Evolutionary conservation across 2,888 invertebrate species (phyloP).

Genomic region (Lathronympha strigana): DNA sequence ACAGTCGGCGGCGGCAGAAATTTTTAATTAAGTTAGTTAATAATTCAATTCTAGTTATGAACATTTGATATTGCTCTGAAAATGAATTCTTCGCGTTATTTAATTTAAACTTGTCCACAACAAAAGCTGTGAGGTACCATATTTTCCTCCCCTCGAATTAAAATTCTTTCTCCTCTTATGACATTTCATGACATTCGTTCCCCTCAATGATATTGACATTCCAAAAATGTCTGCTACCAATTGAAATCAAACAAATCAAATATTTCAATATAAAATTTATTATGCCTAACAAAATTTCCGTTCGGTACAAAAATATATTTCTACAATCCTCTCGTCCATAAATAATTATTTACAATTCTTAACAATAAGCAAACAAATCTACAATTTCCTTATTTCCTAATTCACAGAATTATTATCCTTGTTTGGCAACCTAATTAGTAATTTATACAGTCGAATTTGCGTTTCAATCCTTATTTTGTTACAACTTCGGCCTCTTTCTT

Average conservation of each 20-base stretch:
- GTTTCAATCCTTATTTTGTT: slow-evolving; percentile 23
- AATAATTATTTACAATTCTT: slow-evolving; percentile 68
- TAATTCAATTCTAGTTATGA: slow-evolving; percentile 9
- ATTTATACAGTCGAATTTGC: slow-evolving; percentile 28
- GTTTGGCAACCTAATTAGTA: slow-evolving; percentile 42
- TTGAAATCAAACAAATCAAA: slow-evolving; percentile 48
- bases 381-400: slow-evolving; percentile 37
- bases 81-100: slow-evolving; percentile 14
- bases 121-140: slow-evolving; percentile 18
- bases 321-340: slow-evolving; percentile 54
- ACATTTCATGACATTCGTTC: slow-evolving; percentile 13
- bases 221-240: neutral
- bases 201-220: slow-evolving; percentile 24
- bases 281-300: slow-evolving; percentile 68
- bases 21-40: slow-evolving; percentile 17
- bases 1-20: neutral
- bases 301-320: slow-evolving; percentile 68
- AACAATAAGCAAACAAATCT: slow-evolving; percentile 56
- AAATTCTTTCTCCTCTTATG: slow-evolving; percentile 28
- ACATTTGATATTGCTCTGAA: slow-evolving; percentile 8
- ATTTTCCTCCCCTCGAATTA: slow-evolving; percentile 11
- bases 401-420: slow-evolving; percentile 33
- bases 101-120: slow-evolving; percentile 28
- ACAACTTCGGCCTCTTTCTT: slow-evolving; percentile 1
- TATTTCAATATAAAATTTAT: slow-evolving; percentile 67